Percentiles rank a stretch among this genome's conserved stretches.
phyloP scores from a whole-genome alignment of 1,140 invertebrate species.

The Drosophila pseudoobscura region DNA sequence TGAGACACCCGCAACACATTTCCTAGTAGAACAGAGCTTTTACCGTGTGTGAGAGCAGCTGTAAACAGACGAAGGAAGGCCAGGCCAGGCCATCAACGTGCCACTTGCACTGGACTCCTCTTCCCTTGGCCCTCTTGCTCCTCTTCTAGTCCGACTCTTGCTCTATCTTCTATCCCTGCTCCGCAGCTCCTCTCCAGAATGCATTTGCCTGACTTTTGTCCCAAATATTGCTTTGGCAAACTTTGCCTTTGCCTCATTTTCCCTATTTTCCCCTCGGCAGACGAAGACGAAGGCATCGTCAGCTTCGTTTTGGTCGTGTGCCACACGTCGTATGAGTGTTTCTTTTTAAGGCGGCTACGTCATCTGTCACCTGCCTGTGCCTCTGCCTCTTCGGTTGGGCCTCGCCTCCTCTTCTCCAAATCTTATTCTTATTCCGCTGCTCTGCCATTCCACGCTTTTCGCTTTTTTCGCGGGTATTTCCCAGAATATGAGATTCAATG shows the following conservation, averaged over 20 bases:
- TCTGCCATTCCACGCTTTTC: conserved; percentile 1
- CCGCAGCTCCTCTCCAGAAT: conserved; percentile 27
- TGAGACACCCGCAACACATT: conserved; percentile 70
- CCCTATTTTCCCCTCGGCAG: conserved; percentile 26
- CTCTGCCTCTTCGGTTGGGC: conserved; percentile 1
- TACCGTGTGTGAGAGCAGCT: conserved; percentile 60
- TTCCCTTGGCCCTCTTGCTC: neutral
- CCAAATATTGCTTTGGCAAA: conserved; percentile 52
- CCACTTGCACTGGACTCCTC: conserved; percentile 41
- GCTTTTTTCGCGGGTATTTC: conserved; percentile 75
- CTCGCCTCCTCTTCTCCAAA: conserved; percentile 50
- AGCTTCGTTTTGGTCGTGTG: conserved; percentile 66
- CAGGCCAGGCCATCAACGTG: conserved; percentile 6
- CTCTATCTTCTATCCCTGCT: conserved; percentile 10
- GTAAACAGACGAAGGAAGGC: conserved; percentile 59
- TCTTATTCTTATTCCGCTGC: conserved; percentile 39
- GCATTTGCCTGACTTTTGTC: conserved; percentile 55
- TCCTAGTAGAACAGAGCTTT: conserved; percentile 68
- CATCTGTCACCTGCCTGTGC: conserved; percentile 67
- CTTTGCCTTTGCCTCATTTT: conserved; percentile 61
- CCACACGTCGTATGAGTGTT: conserved; percentile 78
- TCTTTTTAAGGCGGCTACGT: conserved; percentile 72
- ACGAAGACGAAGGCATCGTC: conserved; percentile 26
- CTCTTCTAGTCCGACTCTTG: conserved; percentile 5
- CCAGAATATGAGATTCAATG: conserved; percentile 57